phyloP scores from a whole-genome alignment of 2,113 vertebrate species.

The Sialia sialis region DNA sequence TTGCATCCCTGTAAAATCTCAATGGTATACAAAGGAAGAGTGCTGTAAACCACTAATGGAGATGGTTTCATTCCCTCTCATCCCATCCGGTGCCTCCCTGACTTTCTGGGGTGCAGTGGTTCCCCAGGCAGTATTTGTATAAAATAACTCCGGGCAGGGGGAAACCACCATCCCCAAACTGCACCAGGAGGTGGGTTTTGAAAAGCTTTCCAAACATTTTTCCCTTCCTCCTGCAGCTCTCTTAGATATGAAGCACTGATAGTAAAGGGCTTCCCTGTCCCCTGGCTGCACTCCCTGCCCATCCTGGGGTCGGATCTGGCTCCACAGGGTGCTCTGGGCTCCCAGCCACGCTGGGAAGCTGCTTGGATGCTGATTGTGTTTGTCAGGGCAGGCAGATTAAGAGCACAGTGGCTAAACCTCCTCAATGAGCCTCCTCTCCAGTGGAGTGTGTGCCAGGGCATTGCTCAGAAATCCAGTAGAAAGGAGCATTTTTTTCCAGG shows the following conservation, averaged over 20 bases:
- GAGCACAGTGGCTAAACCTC: constrained; percentile 20
- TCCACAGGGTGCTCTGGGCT: neutral
- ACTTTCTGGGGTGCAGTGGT: neutral
- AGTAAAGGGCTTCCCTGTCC: neutral
- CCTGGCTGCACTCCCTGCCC: neutral
- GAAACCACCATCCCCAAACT: neutral
- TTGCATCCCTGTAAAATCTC: neutral
- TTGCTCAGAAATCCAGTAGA: neutral
- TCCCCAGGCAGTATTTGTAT: neutral
- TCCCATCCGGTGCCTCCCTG: neutral
- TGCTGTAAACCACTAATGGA: neutral
- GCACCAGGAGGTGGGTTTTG: neutral
- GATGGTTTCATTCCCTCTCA: neutral
- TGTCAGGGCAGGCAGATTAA: constrained; percentile 62
- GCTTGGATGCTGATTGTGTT: constrained; percentile 59
- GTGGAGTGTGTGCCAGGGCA: neutral
- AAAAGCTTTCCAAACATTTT: neutral
- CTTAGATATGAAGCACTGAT: neutral
- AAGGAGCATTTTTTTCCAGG: neutral
- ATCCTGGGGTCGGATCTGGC: fast-evolving
- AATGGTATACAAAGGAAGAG: neutral
- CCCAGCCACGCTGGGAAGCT: neutral
- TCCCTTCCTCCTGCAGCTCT: neutral
- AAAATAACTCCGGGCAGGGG: neutral
- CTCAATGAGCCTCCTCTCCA: neutral